Conservation (phyloP, 2,888 invertebrate genomes). For the Oeneis ivallda region DNA sequence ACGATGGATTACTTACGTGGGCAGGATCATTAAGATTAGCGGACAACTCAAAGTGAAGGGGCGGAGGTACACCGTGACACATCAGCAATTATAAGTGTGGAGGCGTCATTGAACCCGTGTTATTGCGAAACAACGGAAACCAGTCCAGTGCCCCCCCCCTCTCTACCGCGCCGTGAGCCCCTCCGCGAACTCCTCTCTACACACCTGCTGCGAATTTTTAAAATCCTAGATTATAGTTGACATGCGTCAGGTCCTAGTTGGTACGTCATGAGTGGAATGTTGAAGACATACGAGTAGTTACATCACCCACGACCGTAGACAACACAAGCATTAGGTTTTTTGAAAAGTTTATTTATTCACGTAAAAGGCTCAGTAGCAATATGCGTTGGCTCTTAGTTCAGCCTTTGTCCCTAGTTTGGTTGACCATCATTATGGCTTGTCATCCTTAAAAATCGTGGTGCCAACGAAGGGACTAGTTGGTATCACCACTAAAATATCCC, state of each 20-base stretch:
- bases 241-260: conserved; percentile 61
- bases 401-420: no score
- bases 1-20: conserved; percentile 33
- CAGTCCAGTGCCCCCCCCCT: conserved; percentile 61
- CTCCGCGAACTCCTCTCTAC: conserved; percentile 41
- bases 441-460: no score
- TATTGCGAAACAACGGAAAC: conserved; percentile 82
- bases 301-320: conserved; percentile 58
- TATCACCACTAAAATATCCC: no score
- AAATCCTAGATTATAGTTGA: conserved; percentile 79
- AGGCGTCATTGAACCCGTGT: conserved; percentile 78
- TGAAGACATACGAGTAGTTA: conserved; percentile 50
- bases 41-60: conserved; percentile 56
- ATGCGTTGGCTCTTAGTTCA: no score
- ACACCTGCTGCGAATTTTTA: conserved; percentile 80
- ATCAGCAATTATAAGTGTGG: conserved; percentile 71
- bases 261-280: conserved; percentile 67
- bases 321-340: conserved; percentile 22
- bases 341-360: neutral
- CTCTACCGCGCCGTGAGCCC: conserved; percentile 43
- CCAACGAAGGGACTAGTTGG: no score
- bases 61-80: conserved; percentile 68
- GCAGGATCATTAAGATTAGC: conserved; percentile 42
- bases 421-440: no score
- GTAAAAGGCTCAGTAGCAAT: no score